A percentile compares a stretch with the other conserved stretches of the same genome.
These are phyloP conservation scores for Echiichthys vipera DNA, from an alignment of 2,797 vertebrate genomes.

Conservation along the genomic window DNA sequence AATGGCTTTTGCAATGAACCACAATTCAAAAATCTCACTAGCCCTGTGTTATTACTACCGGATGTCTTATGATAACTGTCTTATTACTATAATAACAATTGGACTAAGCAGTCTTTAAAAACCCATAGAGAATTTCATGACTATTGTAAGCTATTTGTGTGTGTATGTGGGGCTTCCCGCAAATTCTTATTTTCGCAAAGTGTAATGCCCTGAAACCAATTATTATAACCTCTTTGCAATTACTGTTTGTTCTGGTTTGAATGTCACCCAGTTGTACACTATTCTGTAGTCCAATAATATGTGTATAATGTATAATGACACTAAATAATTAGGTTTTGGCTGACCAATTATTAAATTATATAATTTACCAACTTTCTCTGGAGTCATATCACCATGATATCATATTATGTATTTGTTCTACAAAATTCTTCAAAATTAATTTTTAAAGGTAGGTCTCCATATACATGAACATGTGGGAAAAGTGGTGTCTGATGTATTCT, in stretches of 20 bases:
- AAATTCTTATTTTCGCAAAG: neutral
- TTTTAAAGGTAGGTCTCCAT: neutral
- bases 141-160: neutral
- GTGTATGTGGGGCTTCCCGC: neutral
- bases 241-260: neutral
- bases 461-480: neutral
- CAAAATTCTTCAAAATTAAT: neutral
- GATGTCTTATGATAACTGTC: no score
- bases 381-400: neutral
- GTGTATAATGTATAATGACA: no score
- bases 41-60: neutral
- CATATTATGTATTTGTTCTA: neutral
- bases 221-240: no score
- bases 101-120: neutral
- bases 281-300: neutral
- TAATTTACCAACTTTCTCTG: neutral
- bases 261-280: neutral
- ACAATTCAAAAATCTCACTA: neutral
- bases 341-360: neutral
- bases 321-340: neutral
- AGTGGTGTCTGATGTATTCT: neutral
- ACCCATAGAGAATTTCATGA: neutral
- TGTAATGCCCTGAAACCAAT: neutral
- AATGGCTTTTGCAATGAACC: slow-evolving; percentile 21
- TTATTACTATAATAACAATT: neutral